Evolutionary conservation across 2,888 invertebrate species (phyloP).

Genomic region (Chrysotoxum bicinctum): DNA sequence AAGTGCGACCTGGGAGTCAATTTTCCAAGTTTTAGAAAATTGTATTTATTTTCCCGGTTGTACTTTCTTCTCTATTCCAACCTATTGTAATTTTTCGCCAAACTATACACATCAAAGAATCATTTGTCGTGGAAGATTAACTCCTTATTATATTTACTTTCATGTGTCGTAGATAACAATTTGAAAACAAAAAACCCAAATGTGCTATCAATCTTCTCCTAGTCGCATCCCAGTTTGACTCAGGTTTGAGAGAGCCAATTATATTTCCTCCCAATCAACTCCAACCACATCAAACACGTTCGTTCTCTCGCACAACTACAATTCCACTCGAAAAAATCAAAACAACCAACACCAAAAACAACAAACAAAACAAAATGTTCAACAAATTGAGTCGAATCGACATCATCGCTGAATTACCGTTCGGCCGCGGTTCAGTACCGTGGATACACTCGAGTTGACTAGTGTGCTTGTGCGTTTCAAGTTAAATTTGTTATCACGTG

Average conservation of each 20-base stretch:
- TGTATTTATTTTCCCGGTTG: too few relatives aligned
- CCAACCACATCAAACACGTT: slow-evolving; percentile 38
- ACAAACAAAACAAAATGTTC: slow-evolving; percentile 14
- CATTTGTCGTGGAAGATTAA: too few relatives aligned
- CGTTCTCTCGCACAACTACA: not conserved
- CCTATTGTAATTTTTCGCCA: too few relatives aligned
- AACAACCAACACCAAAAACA: slow-evolving; percentile 48
- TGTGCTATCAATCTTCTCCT: not conserved
- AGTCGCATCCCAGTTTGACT: not conserved
- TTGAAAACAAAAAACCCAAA: not conserved
- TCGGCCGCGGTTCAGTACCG: slow-evolving; percentile 77
- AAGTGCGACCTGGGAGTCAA: too few relatives aligned
- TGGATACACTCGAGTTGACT: slow-evolving; percentile 78
- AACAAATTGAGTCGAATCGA: slow-evolving; percentile 16
- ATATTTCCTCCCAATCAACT: not conserved
- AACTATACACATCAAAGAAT: too few relatives aligned
- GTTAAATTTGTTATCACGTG: slow-evolving; percentile 56
- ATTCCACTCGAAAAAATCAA: slow-evolving; percentile 66
- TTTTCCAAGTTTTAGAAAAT: too few relatives aligned
- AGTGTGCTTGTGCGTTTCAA: slow-evolving; percentile 64
- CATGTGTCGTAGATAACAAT: too few relatives aligned
- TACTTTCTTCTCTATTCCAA: too few relatives aligned
- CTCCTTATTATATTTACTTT: too few relatives aligned
- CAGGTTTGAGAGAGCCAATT: slow-evolving; percentile 12
- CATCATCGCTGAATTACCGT: slow-evolving; percentile 72